These are phyloP conservation scores for Neoascia interrupta DNA, from an alignment of 2,888 invertebrate species.

Conservation along the genomic window DNA sequence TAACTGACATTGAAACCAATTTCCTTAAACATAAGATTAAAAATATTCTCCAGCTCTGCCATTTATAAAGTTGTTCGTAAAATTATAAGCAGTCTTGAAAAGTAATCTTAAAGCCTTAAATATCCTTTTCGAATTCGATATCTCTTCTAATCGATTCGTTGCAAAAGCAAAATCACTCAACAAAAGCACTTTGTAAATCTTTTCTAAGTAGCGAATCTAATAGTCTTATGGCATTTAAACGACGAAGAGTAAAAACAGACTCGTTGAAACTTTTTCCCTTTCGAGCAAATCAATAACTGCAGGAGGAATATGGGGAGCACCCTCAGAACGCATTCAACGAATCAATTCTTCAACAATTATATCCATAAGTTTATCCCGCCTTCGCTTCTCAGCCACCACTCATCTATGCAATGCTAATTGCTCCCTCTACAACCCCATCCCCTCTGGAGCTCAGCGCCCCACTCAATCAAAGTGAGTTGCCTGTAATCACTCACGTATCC, in stretches of 20 bases:
- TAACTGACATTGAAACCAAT: too few relatives aligned
- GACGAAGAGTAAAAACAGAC: neutral
- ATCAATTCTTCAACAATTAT: conserved; percentile 59
- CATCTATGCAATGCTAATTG: conserved; percentile 51
- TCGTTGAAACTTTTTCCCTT: conserved; percentile 45
- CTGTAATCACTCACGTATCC: conserved; percentile 62
- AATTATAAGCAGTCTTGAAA: too few relatives aligned
- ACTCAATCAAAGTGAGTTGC: conserved; percentile 39
- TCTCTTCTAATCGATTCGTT: neutral
- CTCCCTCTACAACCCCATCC: neutral
- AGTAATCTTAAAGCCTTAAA: neutral
- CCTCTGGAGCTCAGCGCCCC: neutral
- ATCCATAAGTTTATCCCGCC: conserved; percentile 44
- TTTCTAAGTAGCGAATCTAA: conserved; percentile 44
- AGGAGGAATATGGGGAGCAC: neutral
- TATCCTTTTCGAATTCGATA: neutral
- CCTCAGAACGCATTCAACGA: conserved; percentile 30
- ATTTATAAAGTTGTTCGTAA: too few relatives aligned
- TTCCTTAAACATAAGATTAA: too few relatives aligned
- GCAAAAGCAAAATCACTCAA: neutral
- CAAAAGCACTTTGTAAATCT: conserved; percentile 46
- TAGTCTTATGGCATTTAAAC: conserved; percentile 50
- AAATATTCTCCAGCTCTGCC: too few relatives aligned
- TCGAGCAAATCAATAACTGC: conserved; percentile 41
- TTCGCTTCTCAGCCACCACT: conserved; percentile 12